Conservation (phyloP, 2,888 invertebrate genomes). For the Lutraria lutraria region DNA sequence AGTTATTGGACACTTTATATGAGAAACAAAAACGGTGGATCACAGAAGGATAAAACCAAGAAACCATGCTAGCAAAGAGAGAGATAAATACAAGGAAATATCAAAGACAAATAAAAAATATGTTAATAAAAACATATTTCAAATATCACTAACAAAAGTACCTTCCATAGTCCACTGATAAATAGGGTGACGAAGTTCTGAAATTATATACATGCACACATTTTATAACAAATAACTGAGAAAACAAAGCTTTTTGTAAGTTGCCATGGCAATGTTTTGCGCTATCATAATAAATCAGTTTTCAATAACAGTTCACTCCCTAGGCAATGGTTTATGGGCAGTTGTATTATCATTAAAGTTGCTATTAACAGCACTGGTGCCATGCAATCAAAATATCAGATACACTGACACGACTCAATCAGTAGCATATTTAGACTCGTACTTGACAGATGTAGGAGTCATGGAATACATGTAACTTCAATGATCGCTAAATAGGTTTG, state of each 20-base stretch:
- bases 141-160: slow-evolving; percentile 40
- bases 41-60: slow-evolving; percentile 5
- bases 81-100: slow-evolving; percentile 18
- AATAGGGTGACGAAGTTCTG: slow-evolving; percentile 71
- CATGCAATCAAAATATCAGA: too few species aligned
- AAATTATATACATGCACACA: slow-evolving; percentile 69
- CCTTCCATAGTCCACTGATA: slow-evolving; percentile 70
- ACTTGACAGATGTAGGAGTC: too few species aligned
- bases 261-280: not conserved
- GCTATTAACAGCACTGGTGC: too few species aligned
- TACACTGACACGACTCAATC: too few species aligned
- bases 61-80: slow-evolving; percentile 24
- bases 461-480: too few species aligned
- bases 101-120: not conserved
- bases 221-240: slow-evolving; percentile 30
- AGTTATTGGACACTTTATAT: not conserved
- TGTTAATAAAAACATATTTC: slow-evolving; percentile 20
- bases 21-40: slow-evolving; percentile 11
- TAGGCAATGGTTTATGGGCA: too few species aligned
- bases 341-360: too few species aligned
- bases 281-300: too few species aligned
- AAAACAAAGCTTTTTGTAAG: slow-evolving; percentile 29
- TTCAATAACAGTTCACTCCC: too few species aligned
- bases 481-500: too few species aligned
- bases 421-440: too few species aligned